Evolutionary conservation across 2,888 invertebrate species (phyloP).

Genomic region (Phanerotoma sp.): DNA sequence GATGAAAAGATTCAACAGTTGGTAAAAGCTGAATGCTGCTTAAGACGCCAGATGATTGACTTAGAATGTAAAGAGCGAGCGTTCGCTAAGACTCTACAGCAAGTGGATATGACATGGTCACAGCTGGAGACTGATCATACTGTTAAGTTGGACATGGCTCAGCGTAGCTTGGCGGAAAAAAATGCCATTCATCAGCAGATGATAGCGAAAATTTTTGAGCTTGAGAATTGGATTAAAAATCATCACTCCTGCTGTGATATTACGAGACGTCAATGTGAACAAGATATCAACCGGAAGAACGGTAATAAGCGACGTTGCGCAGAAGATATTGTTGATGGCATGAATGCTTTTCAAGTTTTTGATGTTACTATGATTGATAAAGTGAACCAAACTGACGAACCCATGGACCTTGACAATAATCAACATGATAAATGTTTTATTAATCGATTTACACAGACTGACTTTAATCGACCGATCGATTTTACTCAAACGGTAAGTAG

Average conservation of each 20-base stretch:
- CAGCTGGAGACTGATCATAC: conserved; percentile 38
- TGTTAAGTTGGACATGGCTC: conserved; percentile 32
- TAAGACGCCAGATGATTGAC: conserved; percentile 35
- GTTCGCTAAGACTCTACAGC: conserved; percentile 37
- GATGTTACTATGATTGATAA: not conserved
- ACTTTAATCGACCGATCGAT: not conserved
- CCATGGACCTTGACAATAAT: conserved; percentile 8
- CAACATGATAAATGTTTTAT: not conserved
- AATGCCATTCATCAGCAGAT: conserved; percentile 34
- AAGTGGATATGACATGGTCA: conserved; percentile 40
- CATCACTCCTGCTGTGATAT: conserved; percentile 8
- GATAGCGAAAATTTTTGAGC: conserved; percentile 13
- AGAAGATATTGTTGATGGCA: no score
- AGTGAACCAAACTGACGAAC: conserved; percentile 6
- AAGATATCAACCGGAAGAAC: no score
- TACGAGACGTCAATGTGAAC: no score
- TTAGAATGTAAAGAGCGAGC: conserved; percentile 38
- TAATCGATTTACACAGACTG: conserved; percentile 17
- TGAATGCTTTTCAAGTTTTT: not conserved
- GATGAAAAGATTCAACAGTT: conserved; percentile 51
- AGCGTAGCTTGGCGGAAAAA: conserved; percentile 35
- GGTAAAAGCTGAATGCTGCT: conserved; percentile 25
- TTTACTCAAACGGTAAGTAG: conserved; percentile 7
- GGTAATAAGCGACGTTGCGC: no score
- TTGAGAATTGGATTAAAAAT: conserved; percentile 5